These are phyloP conservation scores for Apaloderma vittatum DNA, from an alignment of 2,113 vertebrate species.

Conservation along the genomic window DNA sequence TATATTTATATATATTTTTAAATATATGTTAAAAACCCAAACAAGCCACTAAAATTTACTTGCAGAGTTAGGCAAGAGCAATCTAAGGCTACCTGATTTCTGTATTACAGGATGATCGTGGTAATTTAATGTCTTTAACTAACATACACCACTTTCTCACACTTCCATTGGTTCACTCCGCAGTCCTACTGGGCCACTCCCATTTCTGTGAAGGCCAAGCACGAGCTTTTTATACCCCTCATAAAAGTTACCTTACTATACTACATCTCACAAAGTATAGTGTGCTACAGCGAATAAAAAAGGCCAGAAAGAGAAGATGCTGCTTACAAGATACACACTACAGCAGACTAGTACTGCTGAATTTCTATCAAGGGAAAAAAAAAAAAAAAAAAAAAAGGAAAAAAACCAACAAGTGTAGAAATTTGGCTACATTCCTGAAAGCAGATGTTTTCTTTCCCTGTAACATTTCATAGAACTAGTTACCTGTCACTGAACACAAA, in stretches of 20 bases:
- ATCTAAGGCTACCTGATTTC: not conserved
- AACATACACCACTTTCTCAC: not conserved
- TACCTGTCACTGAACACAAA: not conserved
- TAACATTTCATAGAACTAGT: not conserved
- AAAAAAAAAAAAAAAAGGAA: too few relatives aligned
- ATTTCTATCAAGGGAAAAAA: not conserved
- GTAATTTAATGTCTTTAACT: not conserved
- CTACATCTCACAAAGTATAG: not conserved
- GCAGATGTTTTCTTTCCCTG: not conserved
- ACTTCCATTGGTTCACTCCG: not conserved
- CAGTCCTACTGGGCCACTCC: not conserved
- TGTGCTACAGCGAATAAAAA: not conserved
- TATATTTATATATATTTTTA: not conserved
- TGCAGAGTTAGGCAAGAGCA: not conserved
- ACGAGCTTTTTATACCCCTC: not conserved
- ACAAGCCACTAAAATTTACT: not conserved
- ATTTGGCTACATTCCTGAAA: not conserved
- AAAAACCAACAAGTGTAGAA: not conserved
- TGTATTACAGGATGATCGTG: not conserved
- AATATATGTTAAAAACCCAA: not conserved
- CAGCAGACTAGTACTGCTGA: not conserved
- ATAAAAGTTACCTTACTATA: not conserved
- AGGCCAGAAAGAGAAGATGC: not conserved
- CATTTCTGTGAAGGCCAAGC: not conserved
- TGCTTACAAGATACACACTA: not conserved